Conservation (phyloP, 2,797 vertebrate species). For the Bovichtus variegatus region DNA sequence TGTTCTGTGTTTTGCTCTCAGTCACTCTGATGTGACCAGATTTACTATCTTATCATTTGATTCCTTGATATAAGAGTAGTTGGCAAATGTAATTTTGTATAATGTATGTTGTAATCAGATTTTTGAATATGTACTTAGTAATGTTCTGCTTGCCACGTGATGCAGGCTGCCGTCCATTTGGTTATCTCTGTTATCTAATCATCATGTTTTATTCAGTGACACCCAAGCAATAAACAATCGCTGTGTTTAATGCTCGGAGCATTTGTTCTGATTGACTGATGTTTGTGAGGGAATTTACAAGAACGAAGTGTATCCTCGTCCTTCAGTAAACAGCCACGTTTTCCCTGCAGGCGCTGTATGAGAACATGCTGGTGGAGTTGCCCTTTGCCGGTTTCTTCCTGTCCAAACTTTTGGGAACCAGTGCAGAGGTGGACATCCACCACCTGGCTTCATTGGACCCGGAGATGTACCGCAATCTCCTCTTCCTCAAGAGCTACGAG, state of each 20-base stretch:
- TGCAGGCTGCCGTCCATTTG: constrained; percentile 24
- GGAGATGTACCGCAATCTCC: constrained; percentile 96
- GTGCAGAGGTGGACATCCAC: constrained; percentile 98
- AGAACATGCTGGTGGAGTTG: constrained; percentile 98
- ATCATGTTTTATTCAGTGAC: constrained; percentile 50
- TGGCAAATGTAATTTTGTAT: constrained; percentile 34
- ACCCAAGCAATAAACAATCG: constrained; percentile 40
- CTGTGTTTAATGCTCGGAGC: constrained; percentile 13
- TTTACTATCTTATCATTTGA: constrained; percentile 37
- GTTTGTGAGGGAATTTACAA: constrained; percentile 9
- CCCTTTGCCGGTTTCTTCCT: constrained; percentile 98
- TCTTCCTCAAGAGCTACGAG: constrained; percentile 99
- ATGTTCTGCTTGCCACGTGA: constrained; percentile 24
- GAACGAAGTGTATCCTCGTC: neutral
- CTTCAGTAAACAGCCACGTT: constrained; percentile 17
- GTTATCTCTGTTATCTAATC: constrained; percentile 44
- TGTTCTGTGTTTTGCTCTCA: constrained; percentile 59
- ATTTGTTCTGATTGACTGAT: constrained; percentile 21
- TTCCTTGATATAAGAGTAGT: constrained; percentile 31
- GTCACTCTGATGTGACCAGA: constrained; percentile 50
- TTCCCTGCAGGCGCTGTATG: constrained; percentile 91
- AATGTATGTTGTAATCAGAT: constrained; percentile 37
- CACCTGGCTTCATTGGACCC: constrained; percentile 97
- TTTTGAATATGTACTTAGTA: constrained; percentile 41
- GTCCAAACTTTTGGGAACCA: constrained; percentile 96